Base-by-base conservation (phyloP, 2,888 invertebrate species). In the Seira ritae region DNA sequence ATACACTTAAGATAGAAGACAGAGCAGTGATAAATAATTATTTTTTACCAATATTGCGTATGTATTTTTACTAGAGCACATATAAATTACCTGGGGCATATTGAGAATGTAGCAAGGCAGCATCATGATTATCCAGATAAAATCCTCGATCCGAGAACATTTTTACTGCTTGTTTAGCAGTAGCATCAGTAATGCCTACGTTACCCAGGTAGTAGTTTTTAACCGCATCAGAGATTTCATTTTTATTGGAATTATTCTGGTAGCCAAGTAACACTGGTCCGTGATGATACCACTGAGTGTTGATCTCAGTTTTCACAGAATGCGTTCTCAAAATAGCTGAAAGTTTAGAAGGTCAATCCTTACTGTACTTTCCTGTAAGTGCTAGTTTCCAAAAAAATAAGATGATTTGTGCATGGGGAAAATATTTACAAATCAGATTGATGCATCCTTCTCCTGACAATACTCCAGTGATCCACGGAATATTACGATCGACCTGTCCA, bases 81-180 rank as follows among this genome's bases (percentile, higher is more conserved):
- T n/a, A n/a, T n/a, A n/a, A n/a, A n/a, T n/a, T n/a, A n/a, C n/a
- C n/a, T 31, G 84, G 84, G 1, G 86, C 73, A 22, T 42, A 15
- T 50, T 55, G 12, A 15, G 60, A n/a, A n/a, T 80, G 78, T 1
- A 86, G 2, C 46, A 83, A 4, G 12, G 74, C 73, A 12, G 74
- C 67, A 17, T 83, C 78, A 67, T 70, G 73, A n/a, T 73, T 78
- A 46, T 83, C 83, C 62, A 75, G 24, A 31, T 68, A 78, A 37
- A 83, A 83, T 23, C 74, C 74, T 42, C 83, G 15, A 55, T 83
- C 83, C 15, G 73, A 65, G 8, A 78, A 42, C 74, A 83, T 62
- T 10, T 69, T 46, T 15, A 42, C 20, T 0, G 73, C 17, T 15
- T 73, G 19, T 17, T 22, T 17, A 12, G 69, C 3, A 2, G 65